Evolutionary conservation across 2,113 vertebrate genomes (phyloP), one percentile per base, ranked within the genome.

Genomic region (Columba livia): DNA sequence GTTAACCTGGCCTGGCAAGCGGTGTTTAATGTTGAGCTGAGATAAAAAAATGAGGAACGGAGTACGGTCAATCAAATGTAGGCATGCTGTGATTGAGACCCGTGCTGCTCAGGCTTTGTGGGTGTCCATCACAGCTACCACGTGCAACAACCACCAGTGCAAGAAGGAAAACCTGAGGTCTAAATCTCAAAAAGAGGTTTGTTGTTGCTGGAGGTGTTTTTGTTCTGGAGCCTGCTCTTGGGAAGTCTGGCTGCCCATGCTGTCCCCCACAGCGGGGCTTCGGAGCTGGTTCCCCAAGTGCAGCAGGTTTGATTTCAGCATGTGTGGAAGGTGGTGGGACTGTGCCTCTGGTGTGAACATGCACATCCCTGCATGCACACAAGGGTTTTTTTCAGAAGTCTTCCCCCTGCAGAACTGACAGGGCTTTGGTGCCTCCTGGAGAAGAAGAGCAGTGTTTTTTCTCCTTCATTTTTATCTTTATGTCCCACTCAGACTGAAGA

Each of bases 351-450:
- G 36, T 40, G 54, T 72, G 85, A 36, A 32, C 44, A 17, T 1
- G 1, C 40, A 25, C 15, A 8, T 0, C 29, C 58, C 15, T 34
- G n/a, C 58, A 50, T 5, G 48, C 48, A 50, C 60, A 38, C 44
- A 42, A 58, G 66, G 0, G 31, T 56, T 62, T 77, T 70, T 62
- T 47, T 10, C 1, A 0, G 36, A 92, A 85, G 50, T 50, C 54
- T 92, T 70, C 24, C n/a, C 36, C 26, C 51, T 86, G 75, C 36
- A 50, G 77, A 90, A n/a, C 47, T 66, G 40, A 70, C 3, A 6
- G 84, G 65, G 65, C 87, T 78, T 74, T 71, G 60, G 73, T 92
- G 87, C 69, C 77, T 96, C 83, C 48, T 92, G 77, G 69, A 91
- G 96, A 65, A 92, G 69, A 78, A 57, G 47, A 84, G 50, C 56